These are phyloP conservation scores for Drosophila paranaensis DNA, from an alignment of 2,888 invertebrate species.

Conservation along the genomic window DNA sequence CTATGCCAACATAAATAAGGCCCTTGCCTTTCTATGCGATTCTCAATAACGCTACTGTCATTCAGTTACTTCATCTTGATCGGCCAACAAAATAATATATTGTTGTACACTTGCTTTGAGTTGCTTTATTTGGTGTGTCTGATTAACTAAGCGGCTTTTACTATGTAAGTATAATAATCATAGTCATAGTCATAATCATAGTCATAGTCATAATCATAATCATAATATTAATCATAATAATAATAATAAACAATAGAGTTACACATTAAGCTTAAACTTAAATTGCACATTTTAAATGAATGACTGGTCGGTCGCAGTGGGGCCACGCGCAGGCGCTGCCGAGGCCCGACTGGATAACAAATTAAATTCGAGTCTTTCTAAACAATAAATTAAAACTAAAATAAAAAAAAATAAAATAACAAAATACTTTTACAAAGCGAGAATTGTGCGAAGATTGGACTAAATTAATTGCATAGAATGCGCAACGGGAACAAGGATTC, in stretches of 20 bases:
- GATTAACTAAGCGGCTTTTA: conserved; percentile 58
- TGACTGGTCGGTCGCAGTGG: conserved; percentile 52
- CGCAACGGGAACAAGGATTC: conserved; percentile 48
- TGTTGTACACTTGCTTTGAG: conserved; percentile 27
- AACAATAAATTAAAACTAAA: conserved; percentile 27
- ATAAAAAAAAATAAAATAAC: conserved; percentile 7
- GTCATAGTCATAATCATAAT: background rate
- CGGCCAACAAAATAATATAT: background rate
- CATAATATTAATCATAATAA: conserved; percentile 22
- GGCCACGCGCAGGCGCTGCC: conserved; percentile 55
- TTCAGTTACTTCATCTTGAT: no score
- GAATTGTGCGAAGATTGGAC: conserved; percentile 67
- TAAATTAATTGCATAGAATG: conserved; percentile 43
- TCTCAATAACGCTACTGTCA: background rate
- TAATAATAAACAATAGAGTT: conserved; percentile 55
- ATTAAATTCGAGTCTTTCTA: conserved; percentile 28
- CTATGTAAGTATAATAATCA: conserved; percentile 37
- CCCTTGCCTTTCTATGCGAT: background rate
- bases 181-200: background rate
- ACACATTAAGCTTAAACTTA: conserved; percentile 65
- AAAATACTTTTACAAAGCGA: conserved; percentile 70
- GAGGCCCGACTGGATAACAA: conserved; percentile 37
- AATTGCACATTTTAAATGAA: conserved; percentile 67
- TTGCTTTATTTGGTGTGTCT: conserved; percentile 62
- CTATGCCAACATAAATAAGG: no score